phyloP scores from a whole-genome alignment of 2,113 vertebrate genomes.

The Cromileptes altivelis region DNA sequence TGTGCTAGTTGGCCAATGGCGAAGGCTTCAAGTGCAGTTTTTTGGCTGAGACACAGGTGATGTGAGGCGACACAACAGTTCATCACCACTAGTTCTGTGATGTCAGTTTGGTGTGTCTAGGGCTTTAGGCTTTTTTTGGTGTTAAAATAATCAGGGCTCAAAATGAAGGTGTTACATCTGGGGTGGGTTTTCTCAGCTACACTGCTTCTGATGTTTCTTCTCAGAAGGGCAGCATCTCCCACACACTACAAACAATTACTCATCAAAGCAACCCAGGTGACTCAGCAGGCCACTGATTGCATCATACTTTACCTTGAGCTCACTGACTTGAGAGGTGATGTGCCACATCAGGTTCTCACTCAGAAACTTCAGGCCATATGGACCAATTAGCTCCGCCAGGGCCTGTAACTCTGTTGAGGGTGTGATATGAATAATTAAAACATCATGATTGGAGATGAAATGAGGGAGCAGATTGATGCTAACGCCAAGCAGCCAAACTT shows the following conservation, averaged over 20 bases:
- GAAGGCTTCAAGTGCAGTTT: too few species aligned
- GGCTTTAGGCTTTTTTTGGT: too few species aligned
- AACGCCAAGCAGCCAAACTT: background rate
- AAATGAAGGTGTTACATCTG: background rate
- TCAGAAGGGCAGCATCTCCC: background rate
- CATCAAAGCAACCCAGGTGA: background rate
- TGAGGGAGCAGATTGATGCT: background rate
- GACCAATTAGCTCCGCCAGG: constrained; percentile 92
- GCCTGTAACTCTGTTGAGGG: constrained; percentile 88
- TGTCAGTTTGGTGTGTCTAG: too few species aligned
- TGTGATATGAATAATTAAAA: constrained; percentile 20
- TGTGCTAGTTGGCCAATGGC: too few species aligned
- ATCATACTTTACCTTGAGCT: constrained; percentile 89
- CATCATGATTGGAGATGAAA: background rate
- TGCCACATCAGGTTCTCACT: constrained; percentile 98
- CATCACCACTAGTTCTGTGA: too few species aligned
- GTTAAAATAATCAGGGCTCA: background rate
- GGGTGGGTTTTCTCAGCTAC: background rate
- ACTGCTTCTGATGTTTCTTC: background rate
- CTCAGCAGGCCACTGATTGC: background rate
- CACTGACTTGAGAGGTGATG: constrained; percentile 94
- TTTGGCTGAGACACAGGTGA: too few species aligned
- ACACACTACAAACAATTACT: background rate
- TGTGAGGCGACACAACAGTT: too few species aligned
- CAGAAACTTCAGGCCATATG: constrained; percentile 94